Base-by-base conservation (phyloP, 2,113 vertebrate genomes). In the Phaethon lepturus region DNA sequence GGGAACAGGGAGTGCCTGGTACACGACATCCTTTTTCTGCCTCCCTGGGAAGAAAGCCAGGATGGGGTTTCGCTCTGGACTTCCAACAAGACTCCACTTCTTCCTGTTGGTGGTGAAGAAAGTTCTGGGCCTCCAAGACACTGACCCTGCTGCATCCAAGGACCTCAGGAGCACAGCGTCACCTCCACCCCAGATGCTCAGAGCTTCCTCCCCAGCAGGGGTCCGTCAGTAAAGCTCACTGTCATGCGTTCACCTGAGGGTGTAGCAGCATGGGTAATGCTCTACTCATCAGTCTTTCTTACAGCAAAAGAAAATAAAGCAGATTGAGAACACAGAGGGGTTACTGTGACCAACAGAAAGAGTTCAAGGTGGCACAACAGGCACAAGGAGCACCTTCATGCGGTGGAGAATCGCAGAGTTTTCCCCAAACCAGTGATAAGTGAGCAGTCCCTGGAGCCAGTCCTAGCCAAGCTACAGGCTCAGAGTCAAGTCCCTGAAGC, bases 161-260 rank as follows among this genome's bases (percentile, higher is more conserved):
- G 68, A 67, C 47, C 49, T 67, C 1, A 0, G 45, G 8, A 62
- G 28, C 52, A 42, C 17, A 50, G 49, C 0, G 0, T 20, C 11
- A 24, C 9, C 28, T 42, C 8, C 24, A 44, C 35, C 6, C 58
- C 68, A 56, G 50, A n/a, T 31, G 52, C 72, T 13, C 55, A 25
- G 29, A 49, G 7, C 55, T 52, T 74, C n/a, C 44, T 28, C 63
- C 31, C 35, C 24, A 45, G 40, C 15, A 31, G 17, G 23, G 40
- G 45, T 71, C 25, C 80, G 25, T 16, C 58, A 29, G 42, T 31
- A 38, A 52, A 69, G 33, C 49, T 88, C 63, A 29, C 23, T 23
- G 2, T 16, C 31, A 18, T 7, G 29, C 68, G 19, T 26, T 53
- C 58, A 56, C 55, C n/a, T 2, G 16, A 44, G 19, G 64, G 17